A percentile compares a stretch with the other conserved stretches of the same genome.
phyloP scores from a whole-genome alignment of 2,888 invertebrate genomes.

The Parascotia fuliginaria region DNA sequence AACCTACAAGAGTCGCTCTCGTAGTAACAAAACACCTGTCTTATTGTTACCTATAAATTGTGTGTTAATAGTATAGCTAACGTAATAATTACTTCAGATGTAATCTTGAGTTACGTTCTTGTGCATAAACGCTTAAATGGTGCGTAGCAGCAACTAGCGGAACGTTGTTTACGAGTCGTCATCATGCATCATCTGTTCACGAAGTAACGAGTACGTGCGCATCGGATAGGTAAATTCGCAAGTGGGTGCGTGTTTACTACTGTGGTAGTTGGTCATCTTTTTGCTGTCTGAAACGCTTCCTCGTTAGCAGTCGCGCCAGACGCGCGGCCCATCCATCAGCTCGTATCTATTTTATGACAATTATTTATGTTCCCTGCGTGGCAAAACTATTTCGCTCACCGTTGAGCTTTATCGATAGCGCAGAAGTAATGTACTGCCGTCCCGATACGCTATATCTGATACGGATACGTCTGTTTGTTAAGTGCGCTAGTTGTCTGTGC shows the following conservation, averaged over 20 bases:
- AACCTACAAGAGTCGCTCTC: constrained; percentile 42
- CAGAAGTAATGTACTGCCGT: constrained; percentile 82
- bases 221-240: constrained; percentile 50
- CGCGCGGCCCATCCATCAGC: constrained; percentile 75
- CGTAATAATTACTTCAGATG: constrained; percentile 62
- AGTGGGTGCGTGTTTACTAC: constrained; percentile 24
- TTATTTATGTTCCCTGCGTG: constrained; percentile 81
- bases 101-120: constrained; percentile 62
- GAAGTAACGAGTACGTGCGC: constrained; percentile 37
- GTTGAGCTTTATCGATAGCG: constrained; percentile 85
- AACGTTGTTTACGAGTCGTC: constrained; percentile 45
- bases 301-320: constrained; percentile 63
- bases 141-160: constrained; percentile 51
- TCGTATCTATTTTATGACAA: constrained; percentile 83
- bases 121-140: constrained; percentile 49
- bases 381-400: constrained; percentile 83
- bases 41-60: constrained; percentile 61
- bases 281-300: constrained; percentile 59
- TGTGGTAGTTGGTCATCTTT: constrained; percentile 42
- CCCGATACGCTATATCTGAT: constrained; percentile 83
- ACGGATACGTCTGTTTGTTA: constrained; percentile 85
- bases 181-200: constrained; percentile 55
- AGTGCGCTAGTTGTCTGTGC: constrained; percentile 82
- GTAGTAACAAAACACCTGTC: constrained; percentile 53
- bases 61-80: constrained; percentile 60